Evolutionary conservation across 2,797 vertebrate genomes (phyloP).

Genomic region (Melanotaenia boesemani): DNA sequence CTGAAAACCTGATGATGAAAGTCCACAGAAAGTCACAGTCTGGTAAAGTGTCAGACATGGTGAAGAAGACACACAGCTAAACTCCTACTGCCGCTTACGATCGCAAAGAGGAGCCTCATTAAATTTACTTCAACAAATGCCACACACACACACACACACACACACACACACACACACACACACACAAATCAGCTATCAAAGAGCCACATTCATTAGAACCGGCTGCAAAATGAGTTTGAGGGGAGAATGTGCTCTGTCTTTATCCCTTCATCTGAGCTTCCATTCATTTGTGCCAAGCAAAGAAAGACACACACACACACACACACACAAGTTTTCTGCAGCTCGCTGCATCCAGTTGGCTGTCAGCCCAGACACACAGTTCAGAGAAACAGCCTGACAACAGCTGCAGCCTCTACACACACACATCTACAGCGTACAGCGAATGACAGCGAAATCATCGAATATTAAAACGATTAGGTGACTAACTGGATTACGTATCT

Average conservation of each 20-base stretch:
- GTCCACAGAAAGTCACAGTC: too few species aligned
- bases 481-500: too few species aligned
- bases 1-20: too few species aligned
- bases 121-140: constrained; percentile 51
- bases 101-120: constrained; percentile 59
- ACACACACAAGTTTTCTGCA: constrained; percentile 5
- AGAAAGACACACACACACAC: constrained; percentile 13
- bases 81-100: constrained; percentile 28
- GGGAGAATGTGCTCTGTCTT: constrained; percentile 64
- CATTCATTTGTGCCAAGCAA: constrained; percentile 58
- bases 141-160: constrained; percentile 44
- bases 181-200: constrained; percentile 62
- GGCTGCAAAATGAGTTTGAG: constrained; percentile 47
- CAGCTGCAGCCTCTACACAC: constrained; percentile 54
- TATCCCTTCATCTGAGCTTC: constrained; percentile 52
- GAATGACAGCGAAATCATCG: too few species aligned
- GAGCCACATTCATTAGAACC: constrained; percentile 61
- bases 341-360: constrained; percentile 64
- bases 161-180: constrained; percentile 17
- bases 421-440: neutral
- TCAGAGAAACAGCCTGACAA: constrained; percentile 54
- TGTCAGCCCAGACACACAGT: constrained; percentile 57
- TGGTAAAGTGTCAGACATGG: too few species aligned
- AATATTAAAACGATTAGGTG: too few species aligned
- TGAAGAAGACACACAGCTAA: constrained; percentile 14